Percentiles rank a stretch among this genome's conserved stretches.
Evolutionary conservation across 2,113 vertebrate genomes (phyloP).

Genomic region (Nothocercus nigrocapillus): DNA sequence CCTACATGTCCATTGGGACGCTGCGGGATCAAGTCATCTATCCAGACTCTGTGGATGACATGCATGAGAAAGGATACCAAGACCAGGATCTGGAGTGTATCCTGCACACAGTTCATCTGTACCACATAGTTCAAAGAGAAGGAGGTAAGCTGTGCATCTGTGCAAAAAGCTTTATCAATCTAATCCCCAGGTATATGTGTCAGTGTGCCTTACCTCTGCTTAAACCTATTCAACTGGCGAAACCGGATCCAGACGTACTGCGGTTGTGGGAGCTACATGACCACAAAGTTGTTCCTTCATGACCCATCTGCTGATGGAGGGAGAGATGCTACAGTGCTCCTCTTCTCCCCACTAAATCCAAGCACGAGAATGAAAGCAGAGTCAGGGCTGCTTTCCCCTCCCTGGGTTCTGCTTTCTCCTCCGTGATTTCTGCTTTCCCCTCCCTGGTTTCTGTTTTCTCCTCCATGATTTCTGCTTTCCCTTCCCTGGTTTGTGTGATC

Average conservation of each 20-base stretch:
- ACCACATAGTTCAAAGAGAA: conserved; percentile 95
- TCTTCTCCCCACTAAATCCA: neutral
- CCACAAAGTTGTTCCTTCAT: neutral
- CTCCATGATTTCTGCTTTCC: neutral
- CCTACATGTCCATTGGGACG: conserved; percentile 96
- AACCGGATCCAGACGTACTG: neutral
- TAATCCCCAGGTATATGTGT: accelerated
- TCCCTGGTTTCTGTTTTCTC: neutral
- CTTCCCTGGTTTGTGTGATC: neutral
- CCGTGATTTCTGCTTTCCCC: too few relatives aligned
- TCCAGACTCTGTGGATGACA: conserved; percentile 92
- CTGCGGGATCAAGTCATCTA: conserved; percentile 98
- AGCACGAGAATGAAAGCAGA: neutral
- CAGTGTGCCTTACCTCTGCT: neutral
- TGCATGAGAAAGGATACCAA: conserved; percentile 87
- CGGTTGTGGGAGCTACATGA: neutral
- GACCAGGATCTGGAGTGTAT: conserved; percentile 92
- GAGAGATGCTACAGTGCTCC: neutral
- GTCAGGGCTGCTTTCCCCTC: neutral
- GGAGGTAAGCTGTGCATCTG: conserved; percentile 82
- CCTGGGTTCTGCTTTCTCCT: neutral
- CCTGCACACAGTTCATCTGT: conserved; percentile 91
- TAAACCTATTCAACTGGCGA: neutral
- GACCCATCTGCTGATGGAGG: neutral
- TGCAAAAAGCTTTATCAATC: neutral